Conservation (phyloP, 2,113 vertebrate species). For the Amphiprion ocellaris region DNA sequence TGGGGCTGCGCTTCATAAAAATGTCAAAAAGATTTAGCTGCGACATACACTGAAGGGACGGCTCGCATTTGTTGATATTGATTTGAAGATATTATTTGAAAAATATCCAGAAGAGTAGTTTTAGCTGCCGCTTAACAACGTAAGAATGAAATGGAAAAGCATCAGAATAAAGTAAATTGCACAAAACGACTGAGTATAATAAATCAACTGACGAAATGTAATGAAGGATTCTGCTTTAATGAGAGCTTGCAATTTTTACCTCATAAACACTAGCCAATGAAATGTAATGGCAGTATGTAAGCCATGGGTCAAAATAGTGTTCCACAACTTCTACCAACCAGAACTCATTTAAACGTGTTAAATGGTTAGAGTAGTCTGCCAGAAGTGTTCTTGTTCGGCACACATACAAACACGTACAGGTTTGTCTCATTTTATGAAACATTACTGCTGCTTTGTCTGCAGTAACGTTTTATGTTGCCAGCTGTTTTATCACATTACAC, state of each 20-base stretch:
- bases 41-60: conserved; percentile 33
- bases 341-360: too few species aligned
- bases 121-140: conserved; percentile 39
- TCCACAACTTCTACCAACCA: too few species aligned
- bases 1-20: conserved; percentile 59
- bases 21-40: conserved; percentile 65
- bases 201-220: background rate
- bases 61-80: conserved; percentile 54
- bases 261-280: background rate
- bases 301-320: too few species aligned
- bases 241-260: background rate
- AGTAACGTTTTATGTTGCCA: too few species aligned
- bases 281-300: too few species aligned
- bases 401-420: too few species aligned
- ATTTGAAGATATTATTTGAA: conserved; percentile 38
- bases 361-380: too few species aligned
- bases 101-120: conserved; percentile 45
- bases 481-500: too few species aligned
- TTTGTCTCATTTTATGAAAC: too few species aligned
- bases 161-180: background rate
- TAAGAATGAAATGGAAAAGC: conserved; percentile 17
- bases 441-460: too few species aligned
- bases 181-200: background rate
- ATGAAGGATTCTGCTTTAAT: background rate
- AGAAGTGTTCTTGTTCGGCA: too few species aligned